Evolutionary conservation across 2,888 invertebrate genomes (phyloP), one percentile per base, ranked within the genome.

Genomic region (Hyalella azteca): DNA sequence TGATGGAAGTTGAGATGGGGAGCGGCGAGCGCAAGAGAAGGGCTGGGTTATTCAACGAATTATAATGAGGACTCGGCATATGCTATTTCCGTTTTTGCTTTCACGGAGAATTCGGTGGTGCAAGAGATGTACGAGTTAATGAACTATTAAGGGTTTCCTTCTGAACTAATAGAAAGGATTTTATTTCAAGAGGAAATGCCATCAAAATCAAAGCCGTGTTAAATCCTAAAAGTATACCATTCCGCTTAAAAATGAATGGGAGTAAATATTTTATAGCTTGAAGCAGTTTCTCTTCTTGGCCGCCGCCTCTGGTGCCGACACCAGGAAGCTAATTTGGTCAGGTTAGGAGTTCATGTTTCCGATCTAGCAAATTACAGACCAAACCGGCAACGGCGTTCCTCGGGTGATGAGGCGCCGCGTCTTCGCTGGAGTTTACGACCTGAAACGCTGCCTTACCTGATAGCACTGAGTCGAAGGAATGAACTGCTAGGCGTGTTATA

Each of bases 321-420:
- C 66, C 66, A 66, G 66, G 66, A 66, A 66, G 66, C 66, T 66
- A 66, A 66, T 66, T 66, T 66, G 66, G 36, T 66, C 66, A 66
- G 66, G 66, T 66, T 66, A 66, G 66, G 39, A 66, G 66, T 66
- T 66, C 66, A 29, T 66, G 66, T 66, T 66, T 66, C 66, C 66
- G 66, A 66, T 66, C 36, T 29, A 66, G 66, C 66, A 66, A 66
- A 66, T 66, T 66, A 66, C 66, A 66, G 66, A 15, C 66, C 22
- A 36, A 36, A 66, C 66, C 66, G 66, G 66, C 36, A 66, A 36
- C 66, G 66, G 66, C 36, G 39, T 36, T 36, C 36, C 54, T 54
- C 26, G 54, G 36, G 66, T 66, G 66, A 66, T 66, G 66, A 66
- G 66, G 36, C 22, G 32, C 29, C 66, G 19, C 32, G 66, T 66